A percentile compares a stretch with the other conserved stretches of the same genome.
These are phyloP conservation scores for Paramormyrops kingsleyae DNA, from an alignment of 2,113 vertebrate genomes.

Conservation along the genomic window DNA sequence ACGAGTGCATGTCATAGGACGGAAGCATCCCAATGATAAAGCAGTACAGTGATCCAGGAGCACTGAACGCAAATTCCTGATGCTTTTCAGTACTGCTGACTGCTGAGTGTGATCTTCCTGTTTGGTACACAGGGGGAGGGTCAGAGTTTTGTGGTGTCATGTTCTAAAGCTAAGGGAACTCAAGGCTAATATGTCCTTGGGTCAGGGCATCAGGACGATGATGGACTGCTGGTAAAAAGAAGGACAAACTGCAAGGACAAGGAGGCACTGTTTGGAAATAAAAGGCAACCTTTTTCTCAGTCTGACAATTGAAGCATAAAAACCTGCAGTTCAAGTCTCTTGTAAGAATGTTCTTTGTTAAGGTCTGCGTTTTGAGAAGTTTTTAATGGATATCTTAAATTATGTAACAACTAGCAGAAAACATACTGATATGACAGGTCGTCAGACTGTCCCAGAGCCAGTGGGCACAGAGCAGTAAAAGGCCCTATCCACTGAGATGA, in stretches of 20 bases:
- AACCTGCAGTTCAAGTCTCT: neutral
- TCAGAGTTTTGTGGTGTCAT: slow-evolving; percentile 18
- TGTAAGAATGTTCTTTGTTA: neutral
- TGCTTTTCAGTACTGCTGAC: slow-evolving; percentile 30
- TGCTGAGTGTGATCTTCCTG: slow-evolving; percentile 55
- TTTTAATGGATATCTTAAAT: neutral
- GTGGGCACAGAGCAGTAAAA: neutral
- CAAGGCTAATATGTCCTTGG: neutral
- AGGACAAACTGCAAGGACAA: neutral
- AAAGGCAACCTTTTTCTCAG: neutral
- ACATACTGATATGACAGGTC: neutral
- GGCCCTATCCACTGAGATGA: neutral
- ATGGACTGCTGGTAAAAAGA: neutral
- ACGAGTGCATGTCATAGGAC: neutral
- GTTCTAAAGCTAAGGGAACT: neutral
- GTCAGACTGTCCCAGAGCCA: neutral
- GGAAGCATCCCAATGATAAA: slow-evolving; percentile 15
- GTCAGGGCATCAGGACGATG: neutral
- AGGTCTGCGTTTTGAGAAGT: neutral
- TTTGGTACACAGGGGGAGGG: slow-evolving; percentile 44
- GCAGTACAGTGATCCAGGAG: slow-evolving; percentile 55
- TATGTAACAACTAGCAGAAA: neutral
- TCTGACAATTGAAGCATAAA: neutral
- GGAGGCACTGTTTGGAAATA: neutral
- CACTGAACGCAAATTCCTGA: slow-evolving; percentile 17